Conservation (phyloP, 1,140 invertebrate species). For the Phenacoccus solenopsis region DNA sequence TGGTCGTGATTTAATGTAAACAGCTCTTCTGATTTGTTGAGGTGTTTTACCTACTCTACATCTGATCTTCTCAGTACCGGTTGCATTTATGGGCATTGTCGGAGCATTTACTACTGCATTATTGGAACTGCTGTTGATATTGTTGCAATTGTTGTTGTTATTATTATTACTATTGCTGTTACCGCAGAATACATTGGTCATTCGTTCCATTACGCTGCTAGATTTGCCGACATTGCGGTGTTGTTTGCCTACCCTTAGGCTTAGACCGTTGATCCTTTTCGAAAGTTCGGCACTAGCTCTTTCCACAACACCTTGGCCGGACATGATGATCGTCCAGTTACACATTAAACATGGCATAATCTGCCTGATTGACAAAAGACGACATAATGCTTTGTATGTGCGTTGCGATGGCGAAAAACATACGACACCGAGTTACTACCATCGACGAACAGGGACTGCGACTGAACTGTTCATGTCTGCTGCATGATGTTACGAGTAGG, state of each 20-base stretch:
- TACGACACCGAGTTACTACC: not conserved
- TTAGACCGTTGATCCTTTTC: slow-evolving; percentile 72
- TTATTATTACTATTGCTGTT: slow-evolving; percentile 28
- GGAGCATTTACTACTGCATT: not conserved
- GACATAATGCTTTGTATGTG: not conserved
- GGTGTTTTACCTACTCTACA: slow-evolving; percentile 19
- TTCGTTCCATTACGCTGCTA: slow-evolving; percentile 65
- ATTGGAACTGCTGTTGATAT: slow-evolving; percentile 1
- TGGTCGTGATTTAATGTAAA: slow-evolving; percentile 30
- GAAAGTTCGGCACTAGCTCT: slow-evolving; percentile 73
- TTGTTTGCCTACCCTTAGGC: slow-evolving; percentile 50
- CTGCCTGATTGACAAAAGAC: not conserved
- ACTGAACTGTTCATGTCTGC: slow-evolving; percentile 4
- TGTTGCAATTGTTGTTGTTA: slow-evolving; percentile 22
- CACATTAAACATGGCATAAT: slow-evolving; percentile 1
- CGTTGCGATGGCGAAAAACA: not conserved
- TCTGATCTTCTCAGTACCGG: slow-evolving; percentile 15
- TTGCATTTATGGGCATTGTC: not conserved
- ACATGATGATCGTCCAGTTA: slow-evolving; percentile 36
- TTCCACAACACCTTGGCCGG: slow-evolving; percentile 69
- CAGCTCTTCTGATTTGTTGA: slow-evolving; percentile 15
- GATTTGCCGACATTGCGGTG: slow-evolving; percentile 32
- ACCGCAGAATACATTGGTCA: slow-evolving; percentile 69
- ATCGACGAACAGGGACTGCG: slow-evolving; percentile 15
- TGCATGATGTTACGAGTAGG: not conserved